Base-by-base conservation (phyloP, 2,797 vertebrate species). In the Microctenopoma steveboyesi region DNA sequence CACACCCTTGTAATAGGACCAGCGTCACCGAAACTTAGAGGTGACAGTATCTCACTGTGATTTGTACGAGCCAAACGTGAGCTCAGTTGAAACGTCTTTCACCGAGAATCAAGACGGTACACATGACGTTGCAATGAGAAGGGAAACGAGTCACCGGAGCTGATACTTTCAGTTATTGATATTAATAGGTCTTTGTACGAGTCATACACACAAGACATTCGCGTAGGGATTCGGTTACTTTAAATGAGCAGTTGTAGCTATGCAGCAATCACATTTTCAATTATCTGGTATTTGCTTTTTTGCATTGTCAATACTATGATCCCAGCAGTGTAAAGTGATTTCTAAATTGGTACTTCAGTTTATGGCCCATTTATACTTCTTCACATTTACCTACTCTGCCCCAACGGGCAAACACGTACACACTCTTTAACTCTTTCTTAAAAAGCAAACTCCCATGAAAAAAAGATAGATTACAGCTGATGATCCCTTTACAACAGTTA, bases 11-110 rank as follows among this genome's bases (percentile, higher is more conserved):
- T 88, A 86, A 84, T 81, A 86, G 81, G 71, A 69, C 55, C 80
- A 64, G 64, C 87, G 86, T 86, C 85, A 81, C 71, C 48, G 71
- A 59, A 88, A 81, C 65, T 72, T 84, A 81, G 66, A 81, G 79
- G 81, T 84, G 85, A 86, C 77, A 61, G 74, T 85, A 86, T 74
- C 68, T 89, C 70, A 77, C 61, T 1, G 43, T 88, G 81, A 88
- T 89, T 88, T 88, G 78, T 64, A 39, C 27, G 79, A 78, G 70
- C 72, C 68, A 47, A 74, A 70, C 82, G 10, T 37, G 48, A 62
- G 69, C 69, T 30, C 46, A n/a, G 65, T 72, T 74, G 60, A 64
- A 69, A 72, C 78, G 79, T 81, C 71, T 48, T 75, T 87, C 69
- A 84, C 54, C 47, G 33, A 71, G 72, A 76, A 45, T 45, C 5